Conservation (phyloP, 2,113 vertebrate species). For the Leucosticte australis region DNA sequence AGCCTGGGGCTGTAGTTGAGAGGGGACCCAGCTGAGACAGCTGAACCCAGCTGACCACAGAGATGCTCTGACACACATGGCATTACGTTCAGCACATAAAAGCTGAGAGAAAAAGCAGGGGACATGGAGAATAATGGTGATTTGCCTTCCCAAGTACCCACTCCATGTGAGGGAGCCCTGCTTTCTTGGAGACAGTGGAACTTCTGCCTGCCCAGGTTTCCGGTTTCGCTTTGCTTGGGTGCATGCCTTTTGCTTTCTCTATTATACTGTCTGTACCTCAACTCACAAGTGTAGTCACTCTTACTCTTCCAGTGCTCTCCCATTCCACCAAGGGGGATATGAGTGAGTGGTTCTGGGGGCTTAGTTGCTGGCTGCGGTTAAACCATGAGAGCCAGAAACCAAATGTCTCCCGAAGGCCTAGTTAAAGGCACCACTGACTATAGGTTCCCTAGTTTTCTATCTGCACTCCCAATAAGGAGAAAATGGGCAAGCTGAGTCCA, state of each 20-base stretch:
- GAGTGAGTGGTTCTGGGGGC: rapidly evolving
- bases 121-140: rapidly evolving
- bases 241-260: neutral
- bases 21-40: neutral
- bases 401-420: neutral
- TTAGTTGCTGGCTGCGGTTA: neutral
- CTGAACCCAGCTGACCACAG: neutral
- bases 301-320: neutral
- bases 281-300: neutral
- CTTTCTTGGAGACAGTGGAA: neutral
- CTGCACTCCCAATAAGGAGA: neutral
- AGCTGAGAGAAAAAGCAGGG: neutral
- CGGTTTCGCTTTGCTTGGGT: neutral
- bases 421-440: neutral
- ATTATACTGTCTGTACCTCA: neutral
- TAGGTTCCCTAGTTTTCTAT: neutral
- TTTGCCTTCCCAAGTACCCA: neutral
- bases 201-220: neutral
- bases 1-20: neutral
- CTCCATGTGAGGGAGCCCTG: rapidly evolving
- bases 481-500: neutral
- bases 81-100: neutral
- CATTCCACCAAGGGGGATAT: rapidly evolving
- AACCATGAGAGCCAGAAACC: neutral
- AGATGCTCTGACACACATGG: rapidly evolving